Base-by-base conservation (phyloP, 2,113 vertebrate species). In the Hiodon tergisus region DNA sequence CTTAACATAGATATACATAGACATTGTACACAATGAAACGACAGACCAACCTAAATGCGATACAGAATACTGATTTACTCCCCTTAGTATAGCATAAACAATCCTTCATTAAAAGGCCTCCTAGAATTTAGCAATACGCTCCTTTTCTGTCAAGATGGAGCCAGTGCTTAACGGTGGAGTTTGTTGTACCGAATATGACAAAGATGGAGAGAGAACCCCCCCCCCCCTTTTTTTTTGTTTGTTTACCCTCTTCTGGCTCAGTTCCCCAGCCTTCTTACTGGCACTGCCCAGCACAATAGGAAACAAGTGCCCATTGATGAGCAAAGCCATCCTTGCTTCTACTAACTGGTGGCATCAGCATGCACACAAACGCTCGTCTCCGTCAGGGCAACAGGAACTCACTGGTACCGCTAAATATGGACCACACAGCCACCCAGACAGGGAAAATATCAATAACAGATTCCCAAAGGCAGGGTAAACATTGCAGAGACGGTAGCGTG, bases 281-380 rank as follows among this genome's bases (percentile, higher is more conserved):
- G 81, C 82, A 80, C 85, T 77, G 83, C 82, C 87, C 50, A 17
- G 48, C 52, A 63, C 67, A 60, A 71, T 65, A 62, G 70, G 63
- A 78, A 86, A 86, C 80, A 84, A 83, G 71, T 57, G 62, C 6
- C 83, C 83, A 88, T 91, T 91, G 82, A 89, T 80, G 71, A 48
- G 63, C 4, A 2, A 51, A 50, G 76, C 67, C 77, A 54, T 47
- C 59, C 62, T 72, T 59, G 73, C 55, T 31, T 8, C 47, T 65
- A n/a, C 67, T 70, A 63, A 60, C 53, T 65, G 46, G 17, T 31
- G 31, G 60, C 46, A 75, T 78, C 58, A 53, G 73, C 62, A 54
- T 59, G 16, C 52, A 69, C 63, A 74, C 71, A 17, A 13, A 58
- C 63, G 46, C 51, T 51, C 31, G 48, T 52, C 57, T n/a, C 51